Percentiles rank a stretch among this genome's conserved stretches.
Conservation (phyloP, 2,888 invertebrate genomes). For the Mythimna loreyi region DNA sequence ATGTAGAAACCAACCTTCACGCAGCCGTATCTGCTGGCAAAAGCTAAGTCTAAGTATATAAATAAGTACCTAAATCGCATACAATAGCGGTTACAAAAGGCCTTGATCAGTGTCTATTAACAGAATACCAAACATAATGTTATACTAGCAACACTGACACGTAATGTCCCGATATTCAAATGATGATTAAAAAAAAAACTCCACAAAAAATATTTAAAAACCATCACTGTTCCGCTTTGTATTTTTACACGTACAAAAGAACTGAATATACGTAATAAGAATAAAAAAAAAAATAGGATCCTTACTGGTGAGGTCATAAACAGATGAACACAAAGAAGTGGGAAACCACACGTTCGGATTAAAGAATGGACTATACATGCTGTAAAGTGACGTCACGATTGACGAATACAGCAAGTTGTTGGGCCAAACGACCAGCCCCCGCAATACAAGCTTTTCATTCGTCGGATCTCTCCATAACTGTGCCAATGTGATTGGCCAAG, state of each 20-base stretch:
- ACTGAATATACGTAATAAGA: conserved; percentile 3
- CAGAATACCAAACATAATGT: neutral
- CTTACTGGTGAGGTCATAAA: conserved; percentile 32
- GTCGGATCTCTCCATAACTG: conserved; percentile 21
- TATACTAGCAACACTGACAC: neutral
- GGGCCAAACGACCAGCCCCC: conserved; percentile 53
- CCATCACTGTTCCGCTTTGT: conserved; percentile 28
- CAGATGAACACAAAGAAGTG: conserved; percentile 15
- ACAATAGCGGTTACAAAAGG: neutral
- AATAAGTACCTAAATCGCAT: neutral
- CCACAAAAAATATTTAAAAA: conserved; percentile 3
- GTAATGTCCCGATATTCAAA: conserved; percentile 10
- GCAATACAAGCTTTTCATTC: conserved; percentile 52
- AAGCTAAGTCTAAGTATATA: neutral
- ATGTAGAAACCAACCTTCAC: too few relatives aligned
- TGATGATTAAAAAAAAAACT: conserved; percentile 12
- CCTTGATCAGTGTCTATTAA: neutral
- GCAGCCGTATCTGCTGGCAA: too few relatives aligned
- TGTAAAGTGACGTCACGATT: conserved; percentile 52
- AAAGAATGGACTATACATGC: conserved; percentile 26
- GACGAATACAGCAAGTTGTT: conserved; percentile 43
- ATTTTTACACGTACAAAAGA: conserved; percentile 10
- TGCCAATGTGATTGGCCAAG: conserved; percentile 19
- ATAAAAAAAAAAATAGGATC: conserved; percentile 39
- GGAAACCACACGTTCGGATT: conserved; percentile 29